These are phyloP conservation scores for Atherinosoma microstoma DNA, from an alignment of 2,797 vertebrate species.

Conservation along the genomic window DNA sequence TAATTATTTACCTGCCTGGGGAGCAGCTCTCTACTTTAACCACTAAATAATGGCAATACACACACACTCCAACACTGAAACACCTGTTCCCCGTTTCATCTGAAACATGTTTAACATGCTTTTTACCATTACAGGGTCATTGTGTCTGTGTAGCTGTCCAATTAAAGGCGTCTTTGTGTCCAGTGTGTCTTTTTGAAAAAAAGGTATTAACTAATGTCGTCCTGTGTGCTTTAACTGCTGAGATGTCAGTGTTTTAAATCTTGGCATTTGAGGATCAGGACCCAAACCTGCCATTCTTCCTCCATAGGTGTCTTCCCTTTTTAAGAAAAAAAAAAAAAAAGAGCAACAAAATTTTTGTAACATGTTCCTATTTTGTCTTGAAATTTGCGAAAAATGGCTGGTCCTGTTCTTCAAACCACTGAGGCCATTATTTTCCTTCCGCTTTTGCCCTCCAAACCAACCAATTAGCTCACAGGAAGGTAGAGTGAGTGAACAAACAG, in stretches of 20 bases:
- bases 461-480: slow-evolving; percentile 22
- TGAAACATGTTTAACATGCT: slow-evolving; percentile 61
- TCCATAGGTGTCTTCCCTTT: slow-evolving; percentile 33
- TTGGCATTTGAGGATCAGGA: slow-evolving; percentile 71
- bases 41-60: slow-evolving; percentile 44
- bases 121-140: slow-evolving; percentile 62
- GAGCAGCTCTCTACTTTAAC: slow-evolving; percentile 52
- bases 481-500: slow-evolving; percentile 37
- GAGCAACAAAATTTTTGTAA: no score
- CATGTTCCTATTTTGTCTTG: slow-evolving; percentile 42
- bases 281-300: slow-evolving; percentile 31
- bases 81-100: slow-evolving; percentile 47
- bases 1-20: slow-evolving; percentile 70
- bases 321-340: no score
- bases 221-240: slow-evolving; percentile 24
- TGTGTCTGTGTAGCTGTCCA: slow-evolving; percentile 47
- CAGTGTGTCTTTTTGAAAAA: slow-evolving; percentile 32
- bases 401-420: slow-evolving; percentile 78
- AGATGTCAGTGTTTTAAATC: slow-evolving; percentile 17
- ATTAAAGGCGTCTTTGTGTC: slow-evolving; percentile 62
- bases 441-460: slow-evolving; percentile 33
- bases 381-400: slow-evolving; percentile 40
- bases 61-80: slow-evolving; percentile 10
- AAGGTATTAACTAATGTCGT: slow-evolving; percentile 21
- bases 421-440: slow-evolving; percentile 49